phyloP scores from a whole-genome alignment of 2,888 invertebrate species.

The Apamea monoglypha region DNA sequence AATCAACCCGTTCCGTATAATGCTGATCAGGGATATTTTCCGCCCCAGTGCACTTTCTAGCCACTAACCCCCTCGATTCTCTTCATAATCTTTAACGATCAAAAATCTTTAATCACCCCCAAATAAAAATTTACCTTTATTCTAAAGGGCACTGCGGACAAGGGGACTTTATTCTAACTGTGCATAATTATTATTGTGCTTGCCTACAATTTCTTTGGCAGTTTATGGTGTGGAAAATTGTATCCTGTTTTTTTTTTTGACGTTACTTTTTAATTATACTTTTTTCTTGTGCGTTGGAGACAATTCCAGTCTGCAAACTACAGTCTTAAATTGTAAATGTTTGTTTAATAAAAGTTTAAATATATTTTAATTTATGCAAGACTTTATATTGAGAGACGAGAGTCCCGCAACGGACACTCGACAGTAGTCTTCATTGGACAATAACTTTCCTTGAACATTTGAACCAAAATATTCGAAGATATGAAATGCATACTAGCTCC shows the following conservation, averaged over 20 bases:
- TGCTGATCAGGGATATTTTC: slow-evolving; percentile 72
- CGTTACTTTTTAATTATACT: slow-evolving; percentile 16
- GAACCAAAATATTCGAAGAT: neutral
- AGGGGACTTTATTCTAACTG: neutral
- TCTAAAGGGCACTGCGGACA: neutral
- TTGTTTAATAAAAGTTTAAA: neutral
- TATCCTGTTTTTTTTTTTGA: slow-evolving; percentile 7
- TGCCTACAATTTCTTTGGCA: slow-evolving; percentile 31
- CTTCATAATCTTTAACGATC: slow-evolving; percentile 46
- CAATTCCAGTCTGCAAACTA: slow-evolving; percentile 6
- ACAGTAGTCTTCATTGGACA: neutral
- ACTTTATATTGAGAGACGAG: neutral
- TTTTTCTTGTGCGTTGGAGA: slow-evolving; percentile 3
- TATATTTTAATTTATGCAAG: neutral
- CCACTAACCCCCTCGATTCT: slow-evolving; percentile 42
- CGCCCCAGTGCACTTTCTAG: slow-evolving; percentile 70
- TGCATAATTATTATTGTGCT: slow-evolving; percentile 35
- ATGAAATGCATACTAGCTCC: neutral
- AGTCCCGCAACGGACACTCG: neutral
- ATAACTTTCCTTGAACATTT: neutral
- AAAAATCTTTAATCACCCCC: slow-evolving; percentile 23
- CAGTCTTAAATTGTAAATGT: neutral
- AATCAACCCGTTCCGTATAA: slow-evolving; percentile 64
- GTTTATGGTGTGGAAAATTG: slow-evolving; percentile 26
- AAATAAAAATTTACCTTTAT: slow-evolving; percentile 26